Evolutionary conservation across 2,797 vertebrate genomes (phyloP).

Genomic region (Labeo calbasu): DNA sequence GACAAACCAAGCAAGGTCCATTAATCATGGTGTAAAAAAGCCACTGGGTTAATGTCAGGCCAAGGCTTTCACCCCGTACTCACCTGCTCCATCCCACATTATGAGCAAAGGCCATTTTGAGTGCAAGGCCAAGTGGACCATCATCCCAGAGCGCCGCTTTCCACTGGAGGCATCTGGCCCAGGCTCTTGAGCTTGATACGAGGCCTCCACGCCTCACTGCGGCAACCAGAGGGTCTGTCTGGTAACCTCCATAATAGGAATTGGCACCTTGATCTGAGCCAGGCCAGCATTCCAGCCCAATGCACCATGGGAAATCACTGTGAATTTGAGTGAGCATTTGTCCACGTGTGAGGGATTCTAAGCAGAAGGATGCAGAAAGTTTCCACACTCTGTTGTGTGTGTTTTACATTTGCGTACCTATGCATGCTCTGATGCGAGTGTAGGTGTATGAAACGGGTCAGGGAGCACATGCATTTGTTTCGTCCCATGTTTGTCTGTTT

Average conservation of each 20-base stretch:
- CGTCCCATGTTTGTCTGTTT: constrained; percentile 28
- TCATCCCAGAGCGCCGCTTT: constrained; percentile 2
- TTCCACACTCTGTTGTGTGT: neutral
- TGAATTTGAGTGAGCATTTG: constrained; percentile 36
- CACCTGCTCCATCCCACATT: constrained; percentile 24
- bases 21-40: constrained; percentile 22
- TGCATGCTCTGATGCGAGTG: constrained; percentile 20
- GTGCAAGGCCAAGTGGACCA: constrained; percentile 36
- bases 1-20: constrained; percentile 4
- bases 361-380: constrained; percentile 18
- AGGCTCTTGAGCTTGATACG: constrained; percentile 35
- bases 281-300: constrained; percentile 26
- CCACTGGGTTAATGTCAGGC: constrained; percentile 28
- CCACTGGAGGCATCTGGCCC: constrained; percentile 31
- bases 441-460: constrained; percentile 26
- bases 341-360: constrained; percentile 5
- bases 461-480: constrained; percentile 26
- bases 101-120: constrained; percentile 27
- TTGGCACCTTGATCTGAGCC: constrained; percentile 21
- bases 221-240: constrained; percentile 41
- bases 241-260: constrained; percentile 46
- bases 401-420: constrained; percentile 23
- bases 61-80: constrained; percentile 4
- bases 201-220: neutral
- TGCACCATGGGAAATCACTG: constrained; percentile 31